A percentile compares a stretch with the other conserved stretches of the same genome.
These are phyloP conservation scores for Macroteleia sp. DNA, from an alignment of 2,888 invertebrate genomes.

Conservation along the genomic window DNA sequence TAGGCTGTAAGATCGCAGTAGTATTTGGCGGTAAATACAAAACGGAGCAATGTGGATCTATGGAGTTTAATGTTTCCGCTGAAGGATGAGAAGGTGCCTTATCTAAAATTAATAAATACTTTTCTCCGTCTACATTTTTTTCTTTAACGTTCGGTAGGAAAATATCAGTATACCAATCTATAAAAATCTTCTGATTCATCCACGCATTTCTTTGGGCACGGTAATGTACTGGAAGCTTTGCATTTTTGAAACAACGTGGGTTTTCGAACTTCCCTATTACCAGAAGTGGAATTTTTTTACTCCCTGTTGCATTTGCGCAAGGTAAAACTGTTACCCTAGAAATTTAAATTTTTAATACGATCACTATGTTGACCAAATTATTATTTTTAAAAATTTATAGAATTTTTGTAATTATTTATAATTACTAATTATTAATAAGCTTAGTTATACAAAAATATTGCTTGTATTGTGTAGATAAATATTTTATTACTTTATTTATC, in stretches of 20 bases:
- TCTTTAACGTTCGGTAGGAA: background rate
- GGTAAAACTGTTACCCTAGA: slow-evolving; percentile 2
- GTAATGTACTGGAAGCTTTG: slow-evolving; percentile 2
- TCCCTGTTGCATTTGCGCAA: slow-evolving; percentile 7
- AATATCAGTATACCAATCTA: background rate
- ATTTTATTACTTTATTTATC: background rate
- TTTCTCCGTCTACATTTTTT: background rate
- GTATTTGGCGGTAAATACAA: background rate
- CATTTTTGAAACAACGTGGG: slow-evolving; percentile 3
- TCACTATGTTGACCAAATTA: background rate
- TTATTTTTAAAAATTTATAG: background rate
- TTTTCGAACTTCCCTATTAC: slow-evolving; percentile 10
- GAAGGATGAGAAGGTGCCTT: background rate
- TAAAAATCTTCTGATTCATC: slow-evolving; percentile 2
- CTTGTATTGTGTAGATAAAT: background rate
- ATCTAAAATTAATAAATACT: background rate
- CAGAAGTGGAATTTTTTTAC: slow-evolving; percentile 1
- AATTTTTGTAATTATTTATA: background rate
- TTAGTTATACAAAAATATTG: background rate
- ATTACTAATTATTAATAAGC: background rate
- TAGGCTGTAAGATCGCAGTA: background rate
- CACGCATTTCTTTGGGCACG: slow-evolving; percentile 10
- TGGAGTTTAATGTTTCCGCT: background rate
- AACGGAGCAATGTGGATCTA: background rate
- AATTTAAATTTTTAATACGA: background rate